phyloP scores from a whole-genome alignment of 1,140 invertebrate genomes.

The Drosophila elegans region DNA sequence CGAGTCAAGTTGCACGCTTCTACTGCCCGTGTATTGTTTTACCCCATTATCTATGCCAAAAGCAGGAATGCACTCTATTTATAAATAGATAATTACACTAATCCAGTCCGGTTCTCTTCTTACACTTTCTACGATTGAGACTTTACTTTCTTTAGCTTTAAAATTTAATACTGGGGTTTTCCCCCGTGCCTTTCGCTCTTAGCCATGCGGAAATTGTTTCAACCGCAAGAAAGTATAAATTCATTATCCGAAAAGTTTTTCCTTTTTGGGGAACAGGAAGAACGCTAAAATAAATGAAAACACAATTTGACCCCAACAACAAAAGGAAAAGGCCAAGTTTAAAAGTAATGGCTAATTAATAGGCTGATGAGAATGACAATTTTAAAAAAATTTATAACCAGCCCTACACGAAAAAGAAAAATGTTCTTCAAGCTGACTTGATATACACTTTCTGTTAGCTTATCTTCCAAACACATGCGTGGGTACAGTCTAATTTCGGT shows the following conservation, averaged over 20 bases:
- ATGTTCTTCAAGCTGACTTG: too few species aligned
- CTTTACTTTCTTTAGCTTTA: slow-evolving; percentile 18
- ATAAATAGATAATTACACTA: slow-evolving; percentile 52
- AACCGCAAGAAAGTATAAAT: slow-evolving; percentile 55
- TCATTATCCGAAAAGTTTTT: slow-evolving; percentile 63
- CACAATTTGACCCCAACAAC: not conserved
- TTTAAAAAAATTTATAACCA: too few species aligned
- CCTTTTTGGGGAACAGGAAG: slow-evolving; percentile 1
- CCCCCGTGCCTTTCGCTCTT: slow-evolving; percentile 36
- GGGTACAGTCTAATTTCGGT: too few species aligned
- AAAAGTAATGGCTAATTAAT: slow-evolving; percentile 29
- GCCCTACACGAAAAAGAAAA: too few species aligned
- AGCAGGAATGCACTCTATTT: slow-evolving; percentile 63
- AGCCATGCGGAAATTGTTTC: slow-evolving; percentile 66
- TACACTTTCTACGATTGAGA: slow-evolving; percentile 26
- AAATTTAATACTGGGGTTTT: slow-evolving; percentile 14
- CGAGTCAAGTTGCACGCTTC: slow-evolving; percentile 31
- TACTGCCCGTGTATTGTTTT: slow-evolving; percentile 22
- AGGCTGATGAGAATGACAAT: not conserved
- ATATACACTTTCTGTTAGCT: too few species aligned
- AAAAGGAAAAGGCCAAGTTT: slow-evolving; percentile 10
- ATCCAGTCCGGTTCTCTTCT: slow-evolving; percentile 44
- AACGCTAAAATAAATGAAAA: slow-evolving; percentile 4
- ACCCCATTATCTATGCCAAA: slow-evolving; percentile 43
- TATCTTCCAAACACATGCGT: too few species aligned